Conservation (phyloP, 2,113 vertebrate genomes). For the Istiophorus platypterus region DNA sequence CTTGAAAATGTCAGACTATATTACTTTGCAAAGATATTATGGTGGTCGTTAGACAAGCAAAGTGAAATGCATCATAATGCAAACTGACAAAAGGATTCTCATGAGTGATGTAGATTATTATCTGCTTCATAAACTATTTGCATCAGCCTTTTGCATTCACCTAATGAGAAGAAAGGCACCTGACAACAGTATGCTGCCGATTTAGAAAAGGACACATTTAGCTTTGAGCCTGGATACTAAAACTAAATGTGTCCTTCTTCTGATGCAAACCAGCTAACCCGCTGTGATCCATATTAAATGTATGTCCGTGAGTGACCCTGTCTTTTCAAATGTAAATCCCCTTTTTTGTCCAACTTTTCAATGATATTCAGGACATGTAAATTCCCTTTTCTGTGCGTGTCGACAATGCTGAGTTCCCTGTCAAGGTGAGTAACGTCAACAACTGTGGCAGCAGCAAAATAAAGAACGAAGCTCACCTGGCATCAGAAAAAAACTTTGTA, state of each 20-base stretch:
- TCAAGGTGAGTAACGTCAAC: conserved; percentile 41
- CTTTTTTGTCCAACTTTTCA: conserved; percentile 49
- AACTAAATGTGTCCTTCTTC: conserved; percentile 14
- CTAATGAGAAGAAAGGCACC: conserved; percentile 23
- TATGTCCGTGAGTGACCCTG: conserved; percentile 32
- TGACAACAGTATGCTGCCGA: neutral
- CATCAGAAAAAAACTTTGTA: conserved; percentile 25
- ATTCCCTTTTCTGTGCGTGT: conserved; percentile 12
- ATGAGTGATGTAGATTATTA: conserved; percentile 32
- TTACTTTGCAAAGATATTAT: neutral
- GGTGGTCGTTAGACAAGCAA: neutral
- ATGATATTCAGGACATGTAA: conserved; percentile 34
- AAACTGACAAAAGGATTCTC: conserved; percentile 13
- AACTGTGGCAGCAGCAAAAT: conserved; percentile 7
- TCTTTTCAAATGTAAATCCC: conserved; percentile 48
- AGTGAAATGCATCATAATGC: conserved; percentile 8
- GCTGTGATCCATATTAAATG: conserved; percentile 40
- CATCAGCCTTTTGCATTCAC: conserved; percentile 7
- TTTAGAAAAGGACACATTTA: neutral
- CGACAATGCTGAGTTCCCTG: neutral
- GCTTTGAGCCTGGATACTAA: conserved; percentile 2
- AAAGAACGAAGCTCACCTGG: conserved; percentile 29
- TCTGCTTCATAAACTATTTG: conserved; percentile 40
- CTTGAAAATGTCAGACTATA: neutral
- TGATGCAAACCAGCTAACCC: conserved; percentile 34